A percentile compares a stretch with the other conserved stretches of the same genome.
Evolutionary conservation across 1,140 invertebrate species (phyloP).

Genomic region (Nephotettix cincticeps): DNA sequence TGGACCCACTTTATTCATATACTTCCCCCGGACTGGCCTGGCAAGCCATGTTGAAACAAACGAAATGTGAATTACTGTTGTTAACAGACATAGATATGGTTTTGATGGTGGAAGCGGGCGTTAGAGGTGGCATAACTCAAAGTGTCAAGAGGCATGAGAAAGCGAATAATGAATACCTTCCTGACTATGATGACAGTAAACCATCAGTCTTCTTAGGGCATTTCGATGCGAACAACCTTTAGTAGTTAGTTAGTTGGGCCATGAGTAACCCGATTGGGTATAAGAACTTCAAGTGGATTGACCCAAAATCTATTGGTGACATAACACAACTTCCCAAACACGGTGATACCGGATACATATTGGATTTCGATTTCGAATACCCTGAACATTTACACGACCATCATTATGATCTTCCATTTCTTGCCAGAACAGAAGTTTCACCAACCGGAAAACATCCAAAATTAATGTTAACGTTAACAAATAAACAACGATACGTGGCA

Average conservation of each 20-base stretch:
- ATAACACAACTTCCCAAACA: too few relatives aligned
- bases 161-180: neutral
- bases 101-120: neutral
- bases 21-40: neutral
- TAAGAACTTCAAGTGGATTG: neutral
- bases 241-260: neutral
- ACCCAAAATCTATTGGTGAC: neutral
- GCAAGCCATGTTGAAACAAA: neutral
- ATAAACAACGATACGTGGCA: conserved; percentile 50
- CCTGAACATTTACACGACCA: conserved; percentile 39
- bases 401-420: conserved; percentile 48
- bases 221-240: neutral
- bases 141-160: neutral
- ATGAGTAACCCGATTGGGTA: neutral
- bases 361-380: conserved; percentile 33
- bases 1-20: neutral
- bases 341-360: conserved; percentile 41
- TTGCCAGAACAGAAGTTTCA: conserved; percentile 42
- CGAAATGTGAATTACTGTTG: neutral
- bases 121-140: neutral
- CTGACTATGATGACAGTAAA: neutral
- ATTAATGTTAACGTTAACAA: conserved; percentile 31
- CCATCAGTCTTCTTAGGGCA: too few relatives aligned
- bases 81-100: neutral
- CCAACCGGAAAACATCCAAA: conserved; percentile 35